phyloP scores from a whole-genome alignment of 2,113 vertebrate genomes.

The Odontophorus gujanensis region DNA sequence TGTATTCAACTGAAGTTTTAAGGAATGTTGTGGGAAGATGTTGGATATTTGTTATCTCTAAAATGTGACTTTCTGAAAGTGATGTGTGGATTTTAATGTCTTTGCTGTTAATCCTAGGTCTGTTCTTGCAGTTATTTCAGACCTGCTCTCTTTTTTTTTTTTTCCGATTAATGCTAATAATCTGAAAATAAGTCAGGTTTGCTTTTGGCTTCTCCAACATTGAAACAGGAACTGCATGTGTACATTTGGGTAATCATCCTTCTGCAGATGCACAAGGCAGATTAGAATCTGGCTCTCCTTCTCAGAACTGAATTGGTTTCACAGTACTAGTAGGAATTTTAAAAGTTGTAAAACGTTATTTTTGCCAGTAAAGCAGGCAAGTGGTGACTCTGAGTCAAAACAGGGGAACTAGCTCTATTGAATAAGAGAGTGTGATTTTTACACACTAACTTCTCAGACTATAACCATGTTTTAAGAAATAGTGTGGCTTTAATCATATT shows the following conservation, averaged over 20 bases:
- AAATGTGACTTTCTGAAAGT: background rate
- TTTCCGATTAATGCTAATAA: background rate
- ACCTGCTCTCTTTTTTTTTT: background rate
- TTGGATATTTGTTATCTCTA: background rate
- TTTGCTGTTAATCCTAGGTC: background rate
- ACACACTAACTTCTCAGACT: conserved; percentile 40
- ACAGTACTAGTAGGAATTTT: conserved; percentile 52
- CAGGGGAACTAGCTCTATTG: conserved; percentile 4
- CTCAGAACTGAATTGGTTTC: conserved; percentile 52
- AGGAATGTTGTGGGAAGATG: background rate
- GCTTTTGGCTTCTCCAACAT: background rate
- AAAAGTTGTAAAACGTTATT: conserved; percentile 65
- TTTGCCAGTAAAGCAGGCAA: conserved; percentile 27
- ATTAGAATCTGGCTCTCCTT: conserved; percentile 51
- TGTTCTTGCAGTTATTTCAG: background rate
- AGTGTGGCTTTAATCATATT: conserved; percentile 22
- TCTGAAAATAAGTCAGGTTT: background rate
- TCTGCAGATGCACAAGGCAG: conserved; percentile 28
- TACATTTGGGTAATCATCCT: conserved; percentile 36
- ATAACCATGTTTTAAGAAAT: conserved; percentile 47
- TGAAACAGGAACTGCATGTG: background rate
- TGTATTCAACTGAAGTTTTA: background rate
- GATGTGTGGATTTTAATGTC: background rate
- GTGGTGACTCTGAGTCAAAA: conserved; percentile 46
- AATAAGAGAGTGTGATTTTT: conserved; percentile 63